Evolutionary conservation across 2,113 vertebrate genomes (phyloP), one percentile per base, ranked within the genome.

Genomic region (Prinia subflava): DNA sequence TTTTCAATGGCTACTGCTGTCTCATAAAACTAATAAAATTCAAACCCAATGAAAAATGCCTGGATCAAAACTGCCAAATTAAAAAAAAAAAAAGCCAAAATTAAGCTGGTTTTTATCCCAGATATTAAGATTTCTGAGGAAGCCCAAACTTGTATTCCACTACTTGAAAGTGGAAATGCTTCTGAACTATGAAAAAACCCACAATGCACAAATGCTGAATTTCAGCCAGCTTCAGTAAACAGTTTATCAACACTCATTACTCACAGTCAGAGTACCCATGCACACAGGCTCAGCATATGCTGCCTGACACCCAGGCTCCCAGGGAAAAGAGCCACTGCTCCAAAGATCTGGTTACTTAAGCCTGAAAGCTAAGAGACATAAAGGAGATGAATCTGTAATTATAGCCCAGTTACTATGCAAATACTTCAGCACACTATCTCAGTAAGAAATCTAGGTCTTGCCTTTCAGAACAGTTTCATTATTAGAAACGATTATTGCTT

Each of bases 371-470:
- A 56, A 57, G 83, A 31, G 93, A 92, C 87, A 80, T 65, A 94
- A 94, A 95, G 94, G 89, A 77, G 92, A 94, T 89, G 95, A 97
- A 97, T 94, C 90, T 94, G 82, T 92, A 96, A 95, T 96, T 83
- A 92, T 80, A 88, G 82, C 87, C 94, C 75, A 82, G 87, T 90
- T 97, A 95, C 88, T 94, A 75, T 77, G 78, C 81, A 85, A 94
- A 94, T 92, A 88, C 86, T 95, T 85, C 65, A 92, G 70, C 74
- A 28, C 31, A 44, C 60, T 95, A 94, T 95, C 95, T 94, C 23
- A 27, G 44, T 80, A 52, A 95, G 90, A 73, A 91, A 96, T 94
- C 94, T 96, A 95, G 96, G 92, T 90, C 96, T 94, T 90, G 62
- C 79, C 42, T 95, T 95, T 91, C 94, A 83, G 85, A 96, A 90